Evolutionary conservation across 1,140 invertebrate species (phyloP).

Genomic region (Magallana gigas): DNA sequence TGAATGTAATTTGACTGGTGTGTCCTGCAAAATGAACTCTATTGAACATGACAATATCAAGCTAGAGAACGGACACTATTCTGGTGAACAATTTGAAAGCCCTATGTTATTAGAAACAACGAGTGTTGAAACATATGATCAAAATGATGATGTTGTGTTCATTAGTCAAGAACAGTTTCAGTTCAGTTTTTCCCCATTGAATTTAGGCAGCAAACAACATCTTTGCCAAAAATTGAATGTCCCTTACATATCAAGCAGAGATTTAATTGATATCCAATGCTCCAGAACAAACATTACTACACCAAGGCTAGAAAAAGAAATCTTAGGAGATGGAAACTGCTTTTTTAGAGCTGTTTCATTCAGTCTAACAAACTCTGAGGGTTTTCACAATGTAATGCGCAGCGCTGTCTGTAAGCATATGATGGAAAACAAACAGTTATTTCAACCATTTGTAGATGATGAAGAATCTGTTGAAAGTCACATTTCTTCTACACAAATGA

Average conservation of each 20-base stretch:
- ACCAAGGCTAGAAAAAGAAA: not conserved
- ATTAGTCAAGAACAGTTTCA: not conserved
- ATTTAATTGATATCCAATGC: not conserved
- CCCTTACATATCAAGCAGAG: not conserved
- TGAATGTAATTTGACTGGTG: not conserved
- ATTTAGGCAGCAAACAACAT: not conserved
- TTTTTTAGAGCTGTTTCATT: not conserved
- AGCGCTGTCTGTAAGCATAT: not conserved
- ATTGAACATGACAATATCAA: not conserved
- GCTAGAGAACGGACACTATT: not conserved
- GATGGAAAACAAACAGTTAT: slow-evolving; percentile 16
- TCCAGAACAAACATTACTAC: not conserved
- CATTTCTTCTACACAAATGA: too few species aligned
- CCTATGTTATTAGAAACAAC: too few species aligned
- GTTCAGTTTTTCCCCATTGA: not conserved
- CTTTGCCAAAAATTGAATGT: not conserved
- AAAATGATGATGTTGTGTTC: not conserved
- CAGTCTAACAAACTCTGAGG: not conserved
- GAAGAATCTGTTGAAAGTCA: too few species aligned
- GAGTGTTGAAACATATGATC: not conserved
- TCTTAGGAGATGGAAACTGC: not conserved
- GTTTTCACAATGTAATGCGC: not conserved
- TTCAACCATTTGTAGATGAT: not conserved
- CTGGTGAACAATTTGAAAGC: too few species aligned
- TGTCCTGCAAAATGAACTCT: not conserved